Evolutionary conservation across 2,888 invertebrate species (phyloP).

Genomic region (Ormia ochracea): DNA sequence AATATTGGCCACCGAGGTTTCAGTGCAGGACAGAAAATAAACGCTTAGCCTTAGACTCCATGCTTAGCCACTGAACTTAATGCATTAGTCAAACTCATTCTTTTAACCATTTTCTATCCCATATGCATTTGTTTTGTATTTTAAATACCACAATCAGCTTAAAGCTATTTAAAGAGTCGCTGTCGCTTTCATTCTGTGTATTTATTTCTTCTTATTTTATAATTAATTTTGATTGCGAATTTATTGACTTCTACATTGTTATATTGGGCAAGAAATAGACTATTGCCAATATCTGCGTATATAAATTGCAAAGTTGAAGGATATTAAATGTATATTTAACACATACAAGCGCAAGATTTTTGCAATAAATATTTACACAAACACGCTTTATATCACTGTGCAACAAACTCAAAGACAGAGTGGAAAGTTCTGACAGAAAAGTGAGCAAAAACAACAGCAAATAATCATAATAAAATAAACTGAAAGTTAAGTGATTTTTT

Average conservation of each 20-base stretch:
- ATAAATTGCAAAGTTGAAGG: neutral
- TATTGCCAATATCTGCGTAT: neutral
- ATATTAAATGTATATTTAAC: constrained; percentile 1
- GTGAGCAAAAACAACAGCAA: neutral
- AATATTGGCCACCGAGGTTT: neutral
- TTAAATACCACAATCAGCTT: constrained; percentile 19
- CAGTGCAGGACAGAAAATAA: neutral
- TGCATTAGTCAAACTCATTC: neutral
- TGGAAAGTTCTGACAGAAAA: neutral
- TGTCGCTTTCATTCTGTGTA: neutral
- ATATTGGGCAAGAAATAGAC: constrained; percentile 54
- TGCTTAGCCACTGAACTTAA: neutral
- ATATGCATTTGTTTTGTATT: neutral
- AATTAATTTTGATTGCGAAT: constrained; percentile 60
- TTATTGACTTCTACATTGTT: constrained; percentile 58
- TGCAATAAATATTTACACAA: neutral
- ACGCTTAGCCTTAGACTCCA: neutral
- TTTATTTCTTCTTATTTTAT: constrained; percentile 50
- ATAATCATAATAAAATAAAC: constrained; percentile 34
- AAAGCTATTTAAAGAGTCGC: constrained; percentile 16
- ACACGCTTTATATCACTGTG: neutral
- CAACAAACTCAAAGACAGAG: neutral
- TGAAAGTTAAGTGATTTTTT: constrained; percentile 55
- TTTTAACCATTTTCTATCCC: neutral
- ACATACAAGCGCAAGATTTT: neutral